A percentile compares a stretch with the other conserved stretches of the same genome.
Conservation (phyloP, 2,797 vertebrate species). For the Hyperoplus lanceolatus region DNA sequence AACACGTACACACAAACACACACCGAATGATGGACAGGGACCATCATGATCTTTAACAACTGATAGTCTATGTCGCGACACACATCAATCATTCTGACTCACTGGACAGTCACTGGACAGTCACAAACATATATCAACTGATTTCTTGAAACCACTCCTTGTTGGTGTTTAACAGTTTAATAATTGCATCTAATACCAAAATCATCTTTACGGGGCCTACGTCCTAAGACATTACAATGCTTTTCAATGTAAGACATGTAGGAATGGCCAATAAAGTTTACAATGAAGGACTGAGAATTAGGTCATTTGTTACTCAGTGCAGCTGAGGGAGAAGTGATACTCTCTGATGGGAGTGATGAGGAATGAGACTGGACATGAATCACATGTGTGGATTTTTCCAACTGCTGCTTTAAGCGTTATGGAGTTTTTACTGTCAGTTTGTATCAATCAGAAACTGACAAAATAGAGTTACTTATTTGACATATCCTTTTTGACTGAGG, state of each 20-base stretch:
- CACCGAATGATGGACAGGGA: constrained; percentile 73
- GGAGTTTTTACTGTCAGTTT: constrained; percentile 54
- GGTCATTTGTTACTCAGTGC: constrained; percentile 53
- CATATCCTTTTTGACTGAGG: constrained; percentile 12
- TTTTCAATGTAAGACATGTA: constrained; percentile 9
- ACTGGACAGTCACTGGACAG: constrained; percentile 47
- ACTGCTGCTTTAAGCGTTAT: constrained; percentile 71
- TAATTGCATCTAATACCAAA: constrained; percentile 3
- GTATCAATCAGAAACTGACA: constrained; percentile 53
- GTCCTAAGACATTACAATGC: constrained; percentile 4
- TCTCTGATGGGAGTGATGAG: constrained; percentile 56
- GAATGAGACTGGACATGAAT: constrained; percentile 66
- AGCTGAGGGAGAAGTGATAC: constrained; percentile 55
- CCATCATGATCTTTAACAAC: constrained; percentile 77
- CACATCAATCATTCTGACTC: constrained; percentile 73
- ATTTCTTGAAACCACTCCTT: constrained; percentile 25
- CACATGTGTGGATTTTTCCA: constrained; percentile 70
- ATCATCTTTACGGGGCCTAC: constrained; percentile 9
- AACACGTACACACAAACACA: constrained; percentile 45
- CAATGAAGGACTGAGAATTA: constrained; percentile 41
- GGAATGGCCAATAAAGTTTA: constrained; percentile 36
- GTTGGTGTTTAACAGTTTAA: constrained; percentile 16
- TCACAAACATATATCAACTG: constrained; percentile 54
- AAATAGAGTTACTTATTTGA: constrained; percentile 31
- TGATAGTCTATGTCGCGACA: constrained; percentile 68